phyloP scores from a whole-genome alignment of 2,797 vertebrate species.

The Oreochromis mossambicus region DNA sequence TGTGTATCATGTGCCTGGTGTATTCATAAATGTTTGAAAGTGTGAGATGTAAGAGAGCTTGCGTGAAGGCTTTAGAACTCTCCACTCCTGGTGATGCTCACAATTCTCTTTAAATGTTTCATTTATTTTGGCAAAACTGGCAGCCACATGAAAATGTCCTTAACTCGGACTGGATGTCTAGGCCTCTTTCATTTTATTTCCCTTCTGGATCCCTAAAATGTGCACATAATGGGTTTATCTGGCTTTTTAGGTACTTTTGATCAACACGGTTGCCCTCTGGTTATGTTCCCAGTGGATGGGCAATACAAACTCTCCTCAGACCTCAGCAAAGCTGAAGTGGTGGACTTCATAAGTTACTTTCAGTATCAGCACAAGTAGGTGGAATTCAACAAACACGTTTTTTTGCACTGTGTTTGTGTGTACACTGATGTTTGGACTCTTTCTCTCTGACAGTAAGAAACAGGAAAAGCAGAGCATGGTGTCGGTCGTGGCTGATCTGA shows the following conservation, averaged over 20 bases:
- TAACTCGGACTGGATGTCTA: not conserved
- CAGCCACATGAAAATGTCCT: not conserved
- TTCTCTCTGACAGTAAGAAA: conserved; percentile 47
- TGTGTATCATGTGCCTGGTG: not conserved
- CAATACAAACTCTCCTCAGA: conserved; percentile 60
- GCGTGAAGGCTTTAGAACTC: not conserved
- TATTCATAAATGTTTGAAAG: not conserved
- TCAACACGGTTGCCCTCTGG: conserved; percentile 72
- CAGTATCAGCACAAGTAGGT: conserved; percentile 69
- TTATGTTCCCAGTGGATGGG: conserved; percentile 69
- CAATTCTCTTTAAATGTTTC: not conserved
- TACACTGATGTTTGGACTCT: not conserved
- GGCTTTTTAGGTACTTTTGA: conserved; percentile 70
- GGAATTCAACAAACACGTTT: fast-evolving
- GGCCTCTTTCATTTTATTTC: not conserved
- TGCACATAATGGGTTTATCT: not conserved
- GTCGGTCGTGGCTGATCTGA: conserved; percentile 74
- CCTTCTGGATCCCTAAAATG: not conserved
- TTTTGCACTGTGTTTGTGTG: not conserved
- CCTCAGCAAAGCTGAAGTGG: conserved; percentile 68
- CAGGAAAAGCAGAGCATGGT: conserved; percentile 56
- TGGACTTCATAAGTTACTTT: conserved; percentile 75
- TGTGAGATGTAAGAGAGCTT: not conserved
- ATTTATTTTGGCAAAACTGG: not conserved
- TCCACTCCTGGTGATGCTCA: not conserved